Conservation (phyloP, 2,888 invertebrate genomes). For the Plagiodera versicolora region DNA sequence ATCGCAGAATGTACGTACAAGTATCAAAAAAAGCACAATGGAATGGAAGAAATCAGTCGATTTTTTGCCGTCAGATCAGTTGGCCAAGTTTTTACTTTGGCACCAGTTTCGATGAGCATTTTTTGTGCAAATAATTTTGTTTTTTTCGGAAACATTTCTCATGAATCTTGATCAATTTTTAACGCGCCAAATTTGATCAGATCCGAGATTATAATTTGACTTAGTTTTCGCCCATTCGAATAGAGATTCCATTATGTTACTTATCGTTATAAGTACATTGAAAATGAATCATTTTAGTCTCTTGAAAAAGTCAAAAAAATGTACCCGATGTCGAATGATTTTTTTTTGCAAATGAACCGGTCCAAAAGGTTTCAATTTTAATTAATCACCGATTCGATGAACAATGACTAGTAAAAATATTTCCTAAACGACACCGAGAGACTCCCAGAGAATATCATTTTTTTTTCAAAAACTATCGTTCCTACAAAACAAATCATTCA, state of each 20-base stretch:
- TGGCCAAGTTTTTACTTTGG: constrained; percentile 13
- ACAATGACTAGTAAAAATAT: no score
- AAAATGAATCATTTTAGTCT: background rate
- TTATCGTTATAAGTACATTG: background rate
- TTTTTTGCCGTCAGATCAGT: constrained; percentile 8
- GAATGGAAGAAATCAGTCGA: constrained; percentile 29
- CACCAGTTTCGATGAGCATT: constrained; percentile 14
- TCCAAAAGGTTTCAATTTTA: no score
- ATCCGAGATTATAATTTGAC: background rate
- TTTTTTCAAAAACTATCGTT: no score
- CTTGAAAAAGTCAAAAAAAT: background rate
- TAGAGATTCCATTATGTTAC: background rate
- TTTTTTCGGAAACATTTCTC: background rate
- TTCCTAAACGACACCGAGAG: no score
- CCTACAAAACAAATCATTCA: no score
- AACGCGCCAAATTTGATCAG: background rate
- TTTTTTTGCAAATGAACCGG: no score
- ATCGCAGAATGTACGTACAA: constrained; percentile 7
- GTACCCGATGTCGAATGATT: no score
- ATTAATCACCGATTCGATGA: no score
- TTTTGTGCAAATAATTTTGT: constrained; percentile 10
- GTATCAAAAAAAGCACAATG: constrained; percentile 26
- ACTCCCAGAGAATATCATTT: no score
- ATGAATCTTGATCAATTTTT: no score
- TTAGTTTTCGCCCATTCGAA: background rate